These are phyloP conservation scores for Urocynchramus pylzowi DNA, from an alignment of 2,113 vertebrate genomes.

Conservation along the genomic window DNA sequence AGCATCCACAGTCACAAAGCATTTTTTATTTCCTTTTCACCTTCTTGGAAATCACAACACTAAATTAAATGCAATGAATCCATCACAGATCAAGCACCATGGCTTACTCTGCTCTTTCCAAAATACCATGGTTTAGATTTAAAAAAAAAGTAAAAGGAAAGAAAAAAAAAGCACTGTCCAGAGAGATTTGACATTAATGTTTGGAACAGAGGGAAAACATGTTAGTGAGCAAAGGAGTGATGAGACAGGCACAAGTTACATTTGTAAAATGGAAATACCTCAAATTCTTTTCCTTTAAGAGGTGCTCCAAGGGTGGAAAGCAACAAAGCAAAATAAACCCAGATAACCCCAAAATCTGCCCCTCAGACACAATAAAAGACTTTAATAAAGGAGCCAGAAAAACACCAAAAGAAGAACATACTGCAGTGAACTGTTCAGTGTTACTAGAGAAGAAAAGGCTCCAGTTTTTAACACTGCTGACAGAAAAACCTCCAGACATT, in stretches of 20 bases:
- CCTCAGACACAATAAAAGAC: not conserved
- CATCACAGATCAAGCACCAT: not conserved
- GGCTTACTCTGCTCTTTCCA: not conserved
- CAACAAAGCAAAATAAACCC: not conserved
- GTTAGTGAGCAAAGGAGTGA: not conserved
- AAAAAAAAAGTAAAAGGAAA: rapidly evolving
- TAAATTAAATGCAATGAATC: not conserved
- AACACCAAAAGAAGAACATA: not conserved
- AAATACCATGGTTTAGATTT: not conserved
- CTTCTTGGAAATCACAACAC: not conserved
- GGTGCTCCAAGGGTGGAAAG: not conserved
- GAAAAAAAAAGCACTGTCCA: not conserved
- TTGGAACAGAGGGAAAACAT: not conserved
- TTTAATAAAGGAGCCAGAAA: not conserved
- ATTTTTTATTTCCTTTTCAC: not conserved
- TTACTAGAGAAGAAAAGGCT: not conserved
- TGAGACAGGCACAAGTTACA: not conserved
- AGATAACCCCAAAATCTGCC: not conserved
- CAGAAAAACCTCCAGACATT: not conserved
- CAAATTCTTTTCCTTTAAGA: not conserved
- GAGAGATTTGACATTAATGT: not conserved
- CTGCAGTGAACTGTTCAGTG: not conserved
- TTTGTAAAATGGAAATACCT: not conserved
- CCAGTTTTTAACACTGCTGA: not conserved
- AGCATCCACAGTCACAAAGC: not conserved